Percentiles rank a stretch among this genome's conserved stretches.
Evolutionary conservation across 2,113 vertebrate species (phyloP).

Genomic region (Chionomys nivalis): DNA sequence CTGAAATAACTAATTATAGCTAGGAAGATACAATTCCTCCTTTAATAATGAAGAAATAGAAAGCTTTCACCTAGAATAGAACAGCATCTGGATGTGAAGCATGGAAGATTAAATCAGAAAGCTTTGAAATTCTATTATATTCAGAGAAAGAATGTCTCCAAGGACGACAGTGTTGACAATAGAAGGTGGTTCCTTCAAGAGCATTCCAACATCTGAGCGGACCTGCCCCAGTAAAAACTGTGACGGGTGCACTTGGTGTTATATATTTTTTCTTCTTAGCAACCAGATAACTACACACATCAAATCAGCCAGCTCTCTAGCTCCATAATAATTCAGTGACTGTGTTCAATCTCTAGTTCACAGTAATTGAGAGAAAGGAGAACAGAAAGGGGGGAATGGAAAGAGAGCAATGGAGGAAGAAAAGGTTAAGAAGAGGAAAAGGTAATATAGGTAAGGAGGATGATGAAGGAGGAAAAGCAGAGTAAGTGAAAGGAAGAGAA

Average conservation of each 20-base stretch:
- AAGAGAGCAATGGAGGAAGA: neutral
- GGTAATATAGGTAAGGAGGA: neutral
- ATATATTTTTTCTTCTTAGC: neutral
- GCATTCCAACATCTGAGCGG: constrained; percentile 53
- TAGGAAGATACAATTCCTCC: constrained; percentile 74
- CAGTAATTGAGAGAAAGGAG: neutral
- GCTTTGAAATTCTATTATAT: constrained; percentile 76
- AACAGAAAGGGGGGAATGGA: neutral
- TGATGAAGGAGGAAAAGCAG: neutral
- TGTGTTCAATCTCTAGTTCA: neutral
- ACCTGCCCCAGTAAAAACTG: neutral
- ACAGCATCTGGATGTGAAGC: constrained; percentile 73
- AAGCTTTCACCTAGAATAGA: constrained; percentile 76
- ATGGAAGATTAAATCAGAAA: constrained; percentile 80
- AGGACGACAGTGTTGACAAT: constrained; percentile 70
- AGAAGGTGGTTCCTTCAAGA: constrained; percentile 72
- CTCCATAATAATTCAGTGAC: constrained; percentile 15
- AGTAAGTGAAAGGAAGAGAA: neutral
- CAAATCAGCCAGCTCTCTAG: constrained; percentile 14
- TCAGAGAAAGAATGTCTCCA: constrained; percentile 73
- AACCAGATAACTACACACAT: neutral
- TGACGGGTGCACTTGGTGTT: neutral
- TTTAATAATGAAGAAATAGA: constrained; percentile 80
- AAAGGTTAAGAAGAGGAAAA: neutral
- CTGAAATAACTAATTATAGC: constrained; percentile 79